These are phyloP conservation scores for Stictocephala bisonia DNA, from an alignment of 2,888 invertebrate species.

Conservation along the genomic window DNA sequence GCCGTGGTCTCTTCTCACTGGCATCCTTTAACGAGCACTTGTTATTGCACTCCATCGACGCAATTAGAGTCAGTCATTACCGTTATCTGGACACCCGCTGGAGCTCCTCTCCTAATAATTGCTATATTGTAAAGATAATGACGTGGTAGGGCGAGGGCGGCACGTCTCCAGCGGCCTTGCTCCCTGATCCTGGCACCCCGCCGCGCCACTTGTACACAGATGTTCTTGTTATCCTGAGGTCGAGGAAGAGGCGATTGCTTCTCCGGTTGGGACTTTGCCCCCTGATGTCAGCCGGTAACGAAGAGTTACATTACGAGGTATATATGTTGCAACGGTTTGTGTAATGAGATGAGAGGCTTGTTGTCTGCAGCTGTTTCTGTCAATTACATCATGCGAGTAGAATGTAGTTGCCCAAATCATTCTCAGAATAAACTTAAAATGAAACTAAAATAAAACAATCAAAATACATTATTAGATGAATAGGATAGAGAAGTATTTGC, in stretches of 20 bases:
- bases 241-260: not conserved
- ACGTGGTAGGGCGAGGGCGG: not conserved
- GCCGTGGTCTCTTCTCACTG: not conserved
- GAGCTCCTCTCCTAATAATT: constrained; percentile 4
- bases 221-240: not conserved
- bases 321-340: no score
- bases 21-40: constrained; percentile 30
- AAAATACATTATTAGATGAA: no score
- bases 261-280: no score
- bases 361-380: no score
- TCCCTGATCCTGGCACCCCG: not conserved
- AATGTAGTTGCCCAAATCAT: no score
- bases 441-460: no score
- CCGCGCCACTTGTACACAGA: not conserved
- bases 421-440: no score
- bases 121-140: constrained; percentile 30
- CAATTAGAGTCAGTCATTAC: constrained; percentile 28
- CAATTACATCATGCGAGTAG: no score
- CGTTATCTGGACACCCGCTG: constrained; percentile 6
- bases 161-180: not conserved
- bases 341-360: no score
- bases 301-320: no score
- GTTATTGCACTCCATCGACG: constrained; percentile 15
- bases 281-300: no score
- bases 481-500: no score